Evolutionary conservation across 2,797 vertebrate genomes (phyloP).

Genomic region (Tamandua tetradactyla): DNA sequence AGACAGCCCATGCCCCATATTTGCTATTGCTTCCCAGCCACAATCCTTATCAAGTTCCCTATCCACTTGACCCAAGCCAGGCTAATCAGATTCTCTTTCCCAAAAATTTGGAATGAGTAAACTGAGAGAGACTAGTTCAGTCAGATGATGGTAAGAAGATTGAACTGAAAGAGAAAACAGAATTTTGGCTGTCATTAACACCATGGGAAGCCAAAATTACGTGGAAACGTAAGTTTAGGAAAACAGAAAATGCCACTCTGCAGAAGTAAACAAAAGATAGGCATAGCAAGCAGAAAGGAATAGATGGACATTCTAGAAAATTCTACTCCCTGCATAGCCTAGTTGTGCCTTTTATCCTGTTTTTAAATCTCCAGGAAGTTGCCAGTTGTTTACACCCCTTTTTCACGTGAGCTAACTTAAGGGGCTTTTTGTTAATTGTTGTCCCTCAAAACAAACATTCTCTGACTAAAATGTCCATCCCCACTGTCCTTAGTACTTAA

Average conservation of each 20-base stretch:
- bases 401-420: background rate
- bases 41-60: background rate
- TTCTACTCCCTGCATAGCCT: background rate
- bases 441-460: background rate
- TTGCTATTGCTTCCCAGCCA: background rate
- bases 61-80: background rate
- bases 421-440: background rate
- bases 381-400: background rate
- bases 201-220: conserved; percentile 9
- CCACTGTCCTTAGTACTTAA: background rate
- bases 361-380: background rate
- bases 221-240: background rate
- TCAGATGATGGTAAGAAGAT: background rate
- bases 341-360: background rate
- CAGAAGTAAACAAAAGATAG: background rate
- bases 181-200: background rate
- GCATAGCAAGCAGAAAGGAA: background rate
- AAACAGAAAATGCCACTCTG: background rate
- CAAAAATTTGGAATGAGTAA: conserved; percentile 13
- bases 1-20: background rate
- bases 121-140: background rate
- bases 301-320: background rate
- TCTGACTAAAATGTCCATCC: background rate
- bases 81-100: background rate
- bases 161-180: background rate